These are phyloP conservation scores for Eretmochelys imbricata DNA, from an alignment of 2,113 vertebrate genomes.

Conservation along the genomic window DNA sequence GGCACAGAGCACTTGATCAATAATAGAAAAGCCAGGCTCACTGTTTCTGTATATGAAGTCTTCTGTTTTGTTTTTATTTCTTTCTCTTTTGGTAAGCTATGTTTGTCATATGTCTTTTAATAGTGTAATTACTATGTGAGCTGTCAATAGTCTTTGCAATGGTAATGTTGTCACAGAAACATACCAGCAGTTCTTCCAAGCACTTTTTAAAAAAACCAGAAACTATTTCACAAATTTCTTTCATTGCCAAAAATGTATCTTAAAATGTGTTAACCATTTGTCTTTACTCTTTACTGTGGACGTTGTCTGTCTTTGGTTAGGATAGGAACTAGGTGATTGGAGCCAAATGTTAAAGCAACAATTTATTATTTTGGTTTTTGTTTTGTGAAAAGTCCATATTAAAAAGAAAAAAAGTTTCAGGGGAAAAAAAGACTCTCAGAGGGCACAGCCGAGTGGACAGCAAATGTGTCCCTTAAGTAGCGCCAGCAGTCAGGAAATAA, in stretches of 20 bases:
- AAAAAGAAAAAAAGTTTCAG: not conserved
- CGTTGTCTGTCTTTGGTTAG: constrained; percentile 46
- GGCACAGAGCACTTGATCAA: not conserved
- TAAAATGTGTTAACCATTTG: constrained; percentile 67
- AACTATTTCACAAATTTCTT: constrained; percentile 61
- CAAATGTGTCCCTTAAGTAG: constrained; percentile 50
- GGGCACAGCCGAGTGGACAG: constrained; percentile 49
- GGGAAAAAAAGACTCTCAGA: not conserved
- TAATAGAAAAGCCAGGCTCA: not conserved
- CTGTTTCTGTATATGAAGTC: not conserved
- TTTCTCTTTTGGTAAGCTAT: not conserved
- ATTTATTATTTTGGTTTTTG: constrained; percentile 35
- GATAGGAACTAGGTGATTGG: constrained; percentile 3
- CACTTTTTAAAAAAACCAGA: constrained; percentile 22
- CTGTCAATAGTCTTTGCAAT: not conserved
- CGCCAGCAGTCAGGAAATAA: constrained; percentile 71
- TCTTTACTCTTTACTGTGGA: constrained; percentile 34
- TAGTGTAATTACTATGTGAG: not conserved
- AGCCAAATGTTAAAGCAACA: constrained; percentile 56
- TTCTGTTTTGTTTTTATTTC: not conserved
- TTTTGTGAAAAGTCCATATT: constrained; percentile 9
- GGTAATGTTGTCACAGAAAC: not conserved
- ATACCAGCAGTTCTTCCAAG: constrained; percentile 11
- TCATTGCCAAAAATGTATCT: constrained; percentile 64
- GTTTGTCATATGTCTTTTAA: not conserved